Evolutionary conservation across 1,140 invertebrate species (phyloP), one percentile per base, ranked within the genome.

Genomic region (Maconellicoccus hirsutus): DNA sequence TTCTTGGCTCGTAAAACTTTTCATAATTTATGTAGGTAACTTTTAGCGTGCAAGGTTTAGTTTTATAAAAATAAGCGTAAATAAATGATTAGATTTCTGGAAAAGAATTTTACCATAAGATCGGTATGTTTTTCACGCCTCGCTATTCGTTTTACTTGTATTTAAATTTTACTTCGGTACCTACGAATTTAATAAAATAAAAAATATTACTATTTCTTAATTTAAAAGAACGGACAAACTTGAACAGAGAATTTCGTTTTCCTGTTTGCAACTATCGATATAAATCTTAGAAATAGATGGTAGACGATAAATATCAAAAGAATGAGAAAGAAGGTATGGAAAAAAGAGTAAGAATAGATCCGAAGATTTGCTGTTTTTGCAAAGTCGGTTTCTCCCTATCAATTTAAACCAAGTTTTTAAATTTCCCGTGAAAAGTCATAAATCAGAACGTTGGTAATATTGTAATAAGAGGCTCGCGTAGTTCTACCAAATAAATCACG

Each of bases 241-340:
- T 14, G 42, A 19, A 19, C 16, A 16, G n/a, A 52, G 42, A 52
- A 52, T 52, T 52, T 16, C 42, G 42, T 52, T 52, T 52, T 52
- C 42, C 42, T 52, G 42, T 52, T 52, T 19, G 42, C 42, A 52
- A 52, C 42, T 52, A 52, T 52, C 42, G 42, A 52, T 52, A 52
- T 52, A 52, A 52, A 52, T 52, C 42, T 52, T 52, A 52, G 42
- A 52, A 52, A 52, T 52, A 52, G 42, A 52, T 52, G 42, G 42
- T 52, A 52, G 42, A 52, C 42, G 42, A 52, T 52, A 52, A 52
- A 52, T 52, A 52, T 52, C 42, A 52, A 52, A 16, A 52, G 42
- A 52, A 52, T 16, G 42, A 52, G 12, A 19, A 52, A 33, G 29
- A 33, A 12, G 12, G 12, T 33, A 3, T 33, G 42, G n/a, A 52